phyloP scores from a whole-genome alignment of 2,797 vertebrate species.

The Myoxocephalus aenaeus region DNA sequence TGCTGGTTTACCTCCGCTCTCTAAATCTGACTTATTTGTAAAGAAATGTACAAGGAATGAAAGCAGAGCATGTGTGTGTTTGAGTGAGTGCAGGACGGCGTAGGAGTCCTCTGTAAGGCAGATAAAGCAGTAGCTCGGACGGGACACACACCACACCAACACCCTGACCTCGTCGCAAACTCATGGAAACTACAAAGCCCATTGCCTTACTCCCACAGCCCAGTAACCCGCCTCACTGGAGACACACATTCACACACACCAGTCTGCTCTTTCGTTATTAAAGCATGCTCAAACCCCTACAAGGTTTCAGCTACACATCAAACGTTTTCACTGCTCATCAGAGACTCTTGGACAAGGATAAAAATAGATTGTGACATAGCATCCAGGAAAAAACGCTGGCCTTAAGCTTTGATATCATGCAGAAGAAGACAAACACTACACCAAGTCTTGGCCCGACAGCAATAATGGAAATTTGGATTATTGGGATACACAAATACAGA shows the following conservation, averaged over 20 bases:
- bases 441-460: not conserved
- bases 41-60: slow-evolving; percentile 3
- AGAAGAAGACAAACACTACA: slow-evolving; percentile 1
- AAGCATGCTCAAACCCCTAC: slow-evolving; percentile 26
- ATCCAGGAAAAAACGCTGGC: slow-evolving; percentile 39
- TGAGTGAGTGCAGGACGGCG: not conserved
- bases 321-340: slow-evolving; percentile 41
- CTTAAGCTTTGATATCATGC: slow-evolving; percentile 33
- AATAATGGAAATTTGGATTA: not conserved
- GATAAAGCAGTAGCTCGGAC: slow-evolving; percentile 33
- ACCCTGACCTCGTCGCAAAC: slow-evolving; percentile 64
- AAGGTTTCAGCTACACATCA: slow-evolving; percentile 38
- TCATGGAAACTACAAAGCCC: slow-evolving; percentile 49
- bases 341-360: slow-evolving; percentile 60
- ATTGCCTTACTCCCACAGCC: slow-evolving; percentile 54
- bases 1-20: slow-evolving; percentile 11
- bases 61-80: not conserved
- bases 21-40: slow-evolving; percentile 10
- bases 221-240: slow-evolving; percentile 29
- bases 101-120: slow-evolving; percentile 11
- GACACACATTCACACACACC: slow-evolving; percentile 24
- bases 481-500: not conserved
- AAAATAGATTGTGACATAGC: slow-evolving; percentile 61
- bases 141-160: slow-evolving; percentile 34
- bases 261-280: slow-evolving; percentile 39